These are phyloP conservation scores for Passer domesticus DNA, from an alignment of 2,113 vertebrate genomes.

Conservation along the genomic window DNA sequence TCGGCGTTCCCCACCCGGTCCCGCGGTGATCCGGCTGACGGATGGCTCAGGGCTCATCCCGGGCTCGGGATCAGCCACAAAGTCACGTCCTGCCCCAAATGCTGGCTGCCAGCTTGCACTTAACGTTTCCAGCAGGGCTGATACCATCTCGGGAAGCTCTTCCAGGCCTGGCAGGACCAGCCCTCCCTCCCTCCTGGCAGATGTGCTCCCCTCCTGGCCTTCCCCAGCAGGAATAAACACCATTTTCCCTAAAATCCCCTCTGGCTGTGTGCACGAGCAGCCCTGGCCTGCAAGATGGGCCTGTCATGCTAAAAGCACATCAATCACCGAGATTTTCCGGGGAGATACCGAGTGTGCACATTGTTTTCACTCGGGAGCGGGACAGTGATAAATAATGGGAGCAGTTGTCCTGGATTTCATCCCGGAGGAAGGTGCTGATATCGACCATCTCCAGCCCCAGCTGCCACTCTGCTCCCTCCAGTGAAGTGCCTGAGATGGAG, in stretches of 20 bases:
- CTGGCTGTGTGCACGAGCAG: background rate
- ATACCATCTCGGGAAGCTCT: background rate
- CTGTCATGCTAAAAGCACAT: constrained; percentile 26
- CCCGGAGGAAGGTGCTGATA: background rate
- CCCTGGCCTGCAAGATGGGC: background rate
- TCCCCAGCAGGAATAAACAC: constrained; percentile 29
- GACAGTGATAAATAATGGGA: background rate
- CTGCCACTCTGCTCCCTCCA: background rate
- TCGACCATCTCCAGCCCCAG: background rate
- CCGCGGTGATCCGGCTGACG: background rate
- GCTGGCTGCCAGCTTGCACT: background rate
- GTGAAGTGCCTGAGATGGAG: constrained; percentile 36
- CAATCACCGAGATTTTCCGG: background rate
- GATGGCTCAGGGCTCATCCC: background rate
- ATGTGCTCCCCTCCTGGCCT: background rate
- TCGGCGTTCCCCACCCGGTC: background rate
- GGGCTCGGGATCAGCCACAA: background rate
- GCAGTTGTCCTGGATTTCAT: background rate
- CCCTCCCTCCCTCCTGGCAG: constrained; percentile 2
- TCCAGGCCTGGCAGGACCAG: background rate
- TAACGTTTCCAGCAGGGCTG: background rate
- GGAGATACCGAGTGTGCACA: background rate
- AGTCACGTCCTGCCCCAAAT: background rate
- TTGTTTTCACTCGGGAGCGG: background rate
- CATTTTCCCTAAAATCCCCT: background rate